A percentile compares a stretch with the other conserved stretches of the same genome.
These are phyloP conservation scores for Bujurquina vittata DNA, from an alignment of 2,113 vertebrate genomes.

Conservation along the genomic window DNA sequence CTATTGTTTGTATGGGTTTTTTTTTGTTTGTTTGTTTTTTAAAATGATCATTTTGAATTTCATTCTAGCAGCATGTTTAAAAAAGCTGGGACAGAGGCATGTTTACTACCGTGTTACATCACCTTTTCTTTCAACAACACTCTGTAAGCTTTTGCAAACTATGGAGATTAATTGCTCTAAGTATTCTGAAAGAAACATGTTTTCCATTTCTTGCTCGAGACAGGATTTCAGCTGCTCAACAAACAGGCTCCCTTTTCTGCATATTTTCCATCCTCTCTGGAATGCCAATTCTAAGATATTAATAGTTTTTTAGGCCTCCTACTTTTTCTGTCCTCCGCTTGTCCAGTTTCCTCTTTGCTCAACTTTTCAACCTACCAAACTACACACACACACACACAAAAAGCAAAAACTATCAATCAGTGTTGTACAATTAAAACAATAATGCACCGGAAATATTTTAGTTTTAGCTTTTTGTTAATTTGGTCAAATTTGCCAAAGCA, in stretches of 20 bases:
- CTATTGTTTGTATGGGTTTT: background rate
- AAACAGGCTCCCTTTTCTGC: background rate
- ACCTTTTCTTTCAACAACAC: background rate
- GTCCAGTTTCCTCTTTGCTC: no score
- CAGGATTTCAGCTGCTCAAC: background rate
- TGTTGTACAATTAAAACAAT: background rate
- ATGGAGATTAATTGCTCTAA: background rate
- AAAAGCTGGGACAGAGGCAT: background rate
- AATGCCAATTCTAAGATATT: background rate
- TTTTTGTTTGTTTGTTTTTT: no score
- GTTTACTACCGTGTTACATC: background rate
- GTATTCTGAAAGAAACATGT: background rate
- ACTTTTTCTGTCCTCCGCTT: no score
- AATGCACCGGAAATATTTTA: background rate
- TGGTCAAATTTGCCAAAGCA: background rate
- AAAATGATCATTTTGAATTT: background rate
- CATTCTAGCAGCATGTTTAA: background rate
- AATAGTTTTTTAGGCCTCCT: no score
- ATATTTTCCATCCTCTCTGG: background rate
- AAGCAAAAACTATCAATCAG: background rate
- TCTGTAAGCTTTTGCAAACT: background rate
- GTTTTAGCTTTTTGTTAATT: background rate
- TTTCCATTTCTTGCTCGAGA: background rate
- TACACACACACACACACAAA: background rate
- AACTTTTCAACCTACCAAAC: no score